A percentile compares a stretch with the other conserved stretches of the same genome.
Evolutionary conservation across 2,888 invertebrate species (phyloP).

Genomic region (Agonum fuliginosum): DNA sequence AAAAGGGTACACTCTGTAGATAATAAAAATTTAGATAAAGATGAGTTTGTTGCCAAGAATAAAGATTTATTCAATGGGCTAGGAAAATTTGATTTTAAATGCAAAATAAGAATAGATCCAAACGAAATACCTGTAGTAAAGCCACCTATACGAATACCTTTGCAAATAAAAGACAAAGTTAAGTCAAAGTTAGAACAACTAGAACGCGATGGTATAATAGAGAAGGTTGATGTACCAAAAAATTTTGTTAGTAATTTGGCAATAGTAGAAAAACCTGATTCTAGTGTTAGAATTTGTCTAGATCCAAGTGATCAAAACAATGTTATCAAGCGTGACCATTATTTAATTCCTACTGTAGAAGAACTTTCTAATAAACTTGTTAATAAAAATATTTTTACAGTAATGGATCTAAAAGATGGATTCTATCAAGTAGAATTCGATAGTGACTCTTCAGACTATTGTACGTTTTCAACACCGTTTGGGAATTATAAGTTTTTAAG

Average conservation of each 20-base stretch:
- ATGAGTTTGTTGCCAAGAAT: background rate
- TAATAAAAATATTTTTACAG: background rate
- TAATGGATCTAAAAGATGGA: background rate
- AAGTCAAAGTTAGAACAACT: background rate
- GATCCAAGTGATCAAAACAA: background rate
- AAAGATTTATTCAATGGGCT: background rate
- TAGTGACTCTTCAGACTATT: background rate
- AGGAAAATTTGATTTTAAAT: background rate
- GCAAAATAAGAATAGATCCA: background rate
- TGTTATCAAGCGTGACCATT: background rate
- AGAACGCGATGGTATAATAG: background rate
- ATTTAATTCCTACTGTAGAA: background rate
- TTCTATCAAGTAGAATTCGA: background rate
- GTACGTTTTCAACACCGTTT: background rate
- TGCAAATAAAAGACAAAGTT: background rate
- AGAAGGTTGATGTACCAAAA: background rate
- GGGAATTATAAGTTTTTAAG: background rate
- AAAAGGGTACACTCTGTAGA: background rate
- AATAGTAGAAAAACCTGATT: background rate
- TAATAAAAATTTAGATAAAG: background rate
- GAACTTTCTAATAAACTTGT: background rate
- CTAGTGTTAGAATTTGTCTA: background rate
- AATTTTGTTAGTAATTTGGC: background rate
- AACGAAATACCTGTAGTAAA: background rate
- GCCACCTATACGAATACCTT: background rate